Evolutionary conservation across 2,797 vertebrate genomes (phyloP).

Genomic region (Threskiornis aethiopicus): DNA sequence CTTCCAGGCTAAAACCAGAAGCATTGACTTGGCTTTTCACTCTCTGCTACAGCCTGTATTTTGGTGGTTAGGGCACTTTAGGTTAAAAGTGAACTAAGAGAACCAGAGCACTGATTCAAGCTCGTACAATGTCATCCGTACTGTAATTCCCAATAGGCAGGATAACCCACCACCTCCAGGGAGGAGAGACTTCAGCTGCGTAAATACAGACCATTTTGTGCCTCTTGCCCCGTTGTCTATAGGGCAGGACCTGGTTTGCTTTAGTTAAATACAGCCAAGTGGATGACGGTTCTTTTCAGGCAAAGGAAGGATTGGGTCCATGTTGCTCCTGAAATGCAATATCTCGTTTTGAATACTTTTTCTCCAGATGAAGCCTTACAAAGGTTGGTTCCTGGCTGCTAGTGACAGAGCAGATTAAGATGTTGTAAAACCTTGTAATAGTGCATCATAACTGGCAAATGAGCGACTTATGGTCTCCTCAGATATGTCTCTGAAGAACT

Average conservation of each 20-base stretch:
- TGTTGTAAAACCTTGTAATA: background rate
- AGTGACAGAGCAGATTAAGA: background rate
- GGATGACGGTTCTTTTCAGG: background rate
- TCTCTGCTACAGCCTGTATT: background rate
- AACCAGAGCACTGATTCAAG: background rate
- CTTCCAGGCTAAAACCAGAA: background rate
- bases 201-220: background rate
- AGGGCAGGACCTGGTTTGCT: background rate
- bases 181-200: background rate
- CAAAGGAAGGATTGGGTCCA: background rate
- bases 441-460: background rate
- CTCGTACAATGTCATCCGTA: background rate
- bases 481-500: background rate
- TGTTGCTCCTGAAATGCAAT: background rate
- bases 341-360: background rate
- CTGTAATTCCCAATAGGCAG: background rate
- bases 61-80: background rate
- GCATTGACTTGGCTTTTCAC: background rate
- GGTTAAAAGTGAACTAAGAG: background rate
- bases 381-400: background rate
- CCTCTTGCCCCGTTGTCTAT: accelerated
- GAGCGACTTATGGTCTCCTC: accelerated
- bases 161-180: background rate
- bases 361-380: background rate
- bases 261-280: background rate